phyloP scores from a whole-genome alignment of 2,113 vertebrate genomes.

The Calyptomena viridis region DNA sequence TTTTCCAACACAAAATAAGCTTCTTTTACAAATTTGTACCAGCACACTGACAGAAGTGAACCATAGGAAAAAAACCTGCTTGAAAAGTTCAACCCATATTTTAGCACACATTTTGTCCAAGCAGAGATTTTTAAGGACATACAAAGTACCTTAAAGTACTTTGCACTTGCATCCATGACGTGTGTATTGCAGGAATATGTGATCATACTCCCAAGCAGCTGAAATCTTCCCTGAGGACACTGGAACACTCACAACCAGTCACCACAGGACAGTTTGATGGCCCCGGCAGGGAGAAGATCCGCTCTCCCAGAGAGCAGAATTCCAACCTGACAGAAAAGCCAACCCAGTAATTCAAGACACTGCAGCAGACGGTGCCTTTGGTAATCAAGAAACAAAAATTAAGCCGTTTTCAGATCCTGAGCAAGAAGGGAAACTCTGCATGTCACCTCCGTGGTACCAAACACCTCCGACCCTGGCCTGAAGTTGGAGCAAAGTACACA shows the following conservation, averaged over 20 bases:
- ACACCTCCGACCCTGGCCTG: neutral
- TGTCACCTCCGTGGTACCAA: neutral
- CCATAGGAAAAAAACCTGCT: neutral
- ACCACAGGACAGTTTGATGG: rapidly evolving
- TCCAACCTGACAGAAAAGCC: neutral
- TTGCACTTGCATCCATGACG: rapidly evolving
- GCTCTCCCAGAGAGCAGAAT: neutral
- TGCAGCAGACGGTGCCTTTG: neutral
- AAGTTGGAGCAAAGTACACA: neutral
- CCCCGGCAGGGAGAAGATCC: neutral
- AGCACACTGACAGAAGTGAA: neutral
- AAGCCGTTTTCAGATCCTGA: neutral
- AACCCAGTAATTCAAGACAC: rapidly evolving
- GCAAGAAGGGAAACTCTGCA: neutral
- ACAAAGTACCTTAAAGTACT: neutral
- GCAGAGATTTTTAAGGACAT: neutral
- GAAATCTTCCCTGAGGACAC: neutral
- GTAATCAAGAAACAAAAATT: neutral
- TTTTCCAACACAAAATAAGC: neutral
- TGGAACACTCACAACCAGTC: neutral
- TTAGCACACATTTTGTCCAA: rapidly evolving
- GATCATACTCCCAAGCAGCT: rapidly evolving
- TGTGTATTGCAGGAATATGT: rapidly evolving
- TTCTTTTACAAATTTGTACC: neutral
- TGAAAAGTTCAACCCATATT: neutral